Evolutionary conservation across 2,113 vertebrate species (phyloP), one percentile per base, ranked within the genome.

Genomic region (Perca schrenkii): DNA sequence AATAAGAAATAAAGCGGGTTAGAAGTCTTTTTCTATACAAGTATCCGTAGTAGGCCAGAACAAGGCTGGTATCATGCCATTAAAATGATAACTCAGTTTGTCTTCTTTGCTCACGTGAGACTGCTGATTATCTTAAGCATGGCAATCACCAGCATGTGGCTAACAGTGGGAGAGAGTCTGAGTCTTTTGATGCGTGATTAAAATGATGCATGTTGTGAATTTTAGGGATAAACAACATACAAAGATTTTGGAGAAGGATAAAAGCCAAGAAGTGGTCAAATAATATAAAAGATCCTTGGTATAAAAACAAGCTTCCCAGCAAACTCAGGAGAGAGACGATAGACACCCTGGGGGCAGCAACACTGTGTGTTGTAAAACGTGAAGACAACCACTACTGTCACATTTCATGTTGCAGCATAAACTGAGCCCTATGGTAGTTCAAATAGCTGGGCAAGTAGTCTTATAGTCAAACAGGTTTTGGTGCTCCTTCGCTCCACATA

Each of bases 51-150:
- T 58, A 61, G 54, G 25, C 36, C 28, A 50, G 40, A 69, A 61
- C 21, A 10, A 50, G 53, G 63, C 69, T 62, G 62, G 53, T 40
- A 49, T 70, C 78, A 34, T 12, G 80, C 58, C 78, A 84, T 83
- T 82, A 80, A 86, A 82, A 85, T 19, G 72, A 67, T 57, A 70
- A 54, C 53, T 70, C 47, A 12, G 34, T 86, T 57, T 40, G 43
- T 63, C 56, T 87, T 62, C 56, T 87, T 62, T 66, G 80, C 77
- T 83, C 65, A 87, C 79, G 79, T 83, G 86, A 78, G 58, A 80
- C 86, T 70, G 89, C 89, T 89, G 87, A 80, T 93, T 64, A 82
- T 75, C 77, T 86, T 87, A 89, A 89, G 83, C 82, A 86, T 66
- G 66, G 79, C 85, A 89, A 89, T 89, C 86, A 83, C 58, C 80